phyloP scores from a whole-genome alignment of 1,140 invertebrate genomes.

The Drosophila rhopaloa region DNA sequence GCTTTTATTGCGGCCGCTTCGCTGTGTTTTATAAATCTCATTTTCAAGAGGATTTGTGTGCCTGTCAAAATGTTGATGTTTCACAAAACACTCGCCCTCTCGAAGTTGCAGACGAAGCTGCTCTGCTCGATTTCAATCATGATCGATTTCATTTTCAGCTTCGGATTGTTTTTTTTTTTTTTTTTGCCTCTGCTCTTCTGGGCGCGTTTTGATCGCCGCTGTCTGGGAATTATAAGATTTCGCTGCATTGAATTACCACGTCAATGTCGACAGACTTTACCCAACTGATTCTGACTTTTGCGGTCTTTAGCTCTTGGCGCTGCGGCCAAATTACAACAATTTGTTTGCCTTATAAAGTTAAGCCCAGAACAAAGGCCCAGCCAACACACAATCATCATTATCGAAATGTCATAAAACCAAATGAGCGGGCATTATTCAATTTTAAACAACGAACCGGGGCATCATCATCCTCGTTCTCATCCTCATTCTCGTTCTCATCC shows the following conservation, averaged over 20 bases:
- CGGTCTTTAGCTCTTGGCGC: slow-evolving; percentile 42
- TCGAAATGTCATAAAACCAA: slow-evolving; percentile 83
- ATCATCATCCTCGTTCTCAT: slow-evolving; percentile 37
- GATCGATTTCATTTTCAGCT: slow-evolving; percentile 78
- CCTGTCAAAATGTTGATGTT: slow-evolving; percentile 83
- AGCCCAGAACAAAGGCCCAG: slow-evolving; percentile 69
- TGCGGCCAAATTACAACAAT: slow-evolving; percentile 71
- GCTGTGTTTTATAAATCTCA: slow-evolving; percentile 80
- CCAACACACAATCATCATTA: slow-evolving; percentile 76
- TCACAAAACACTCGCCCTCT: slow-evolving; percentile 75
- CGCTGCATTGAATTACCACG: slow-evolving; percentile 73
- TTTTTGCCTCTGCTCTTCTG: slow-evolving; percentile 26
- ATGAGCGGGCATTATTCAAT: slow-evolving; percentile 81
- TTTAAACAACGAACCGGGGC: slow-evolving; percentile 64
- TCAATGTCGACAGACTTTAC: slow-evolving; percentile 39
- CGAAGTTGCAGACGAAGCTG: slow-evolving; percentile 30
- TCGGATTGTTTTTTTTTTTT: slow-evolving; percentile 21
- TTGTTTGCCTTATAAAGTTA: slow-evolving; percentile 80
- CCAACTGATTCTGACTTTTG: slow-evolving; percentile 40
- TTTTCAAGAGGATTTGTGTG: slow-evolving; percentile 82
- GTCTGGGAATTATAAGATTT: slow-evolving; percentile 79
- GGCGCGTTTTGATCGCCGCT: slow-evolving; percentile 66
- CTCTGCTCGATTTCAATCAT: slow-evolving; percentile 79
- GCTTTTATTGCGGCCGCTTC: slow-evolving; percentile 39
- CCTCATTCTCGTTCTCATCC: slow-evolving; percentile 23